phyloP scores from a whole-genome alignment of 2,113 vertebrate genomes.

The Takifugu flavidus region DNA sequence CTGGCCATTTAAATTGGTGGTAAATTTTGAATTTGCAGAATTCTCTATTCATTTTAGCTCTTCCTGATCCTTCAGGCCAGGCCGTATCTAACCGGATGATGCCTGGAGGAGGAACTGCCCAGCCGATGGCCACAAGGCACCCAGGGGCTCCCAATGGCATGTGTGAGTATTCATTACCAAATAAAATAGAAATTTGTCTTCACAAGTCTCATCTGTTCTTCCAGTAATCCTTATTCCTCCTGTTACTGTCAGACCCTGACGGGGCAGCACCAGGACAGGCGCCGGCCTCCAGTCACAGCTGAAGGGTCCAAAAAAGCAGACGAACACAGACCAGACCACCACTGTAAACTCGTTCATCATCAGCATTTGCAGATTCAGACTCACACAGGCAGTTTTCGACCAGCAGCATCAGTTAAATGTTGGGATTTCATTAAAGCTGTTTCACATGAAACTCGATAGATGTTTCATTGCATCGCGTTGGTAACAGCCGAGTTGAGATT shows the following conservation, averaged over 20 bases:
- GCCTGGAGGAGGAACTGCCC: slow-evolving; percentile 57
- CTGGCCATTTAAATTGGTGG: no score
- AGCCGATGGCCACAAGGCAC: slow-evolving; percentile 76
- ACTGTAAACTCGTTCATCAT: slow-evolving; percentile 4
- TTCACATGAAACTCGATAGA: slow-evolving; percentile 36
- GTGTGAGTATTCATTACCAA: slow-evolving; percentile 79
- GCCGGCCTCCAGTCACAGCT: slow-evolving; percentile 55
- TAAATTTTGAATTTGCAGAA: neutral
- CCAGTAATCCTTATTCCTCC: neutral
- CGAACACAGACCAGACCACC: neutral
- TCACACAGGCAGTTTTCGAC: no score
- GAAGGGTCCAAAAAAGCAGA: slow-evolving; percentile 17
- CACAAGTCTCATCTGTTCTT: neutral
- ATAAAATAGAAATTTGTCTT: neutral
- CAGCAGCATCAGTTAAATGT: neutral
- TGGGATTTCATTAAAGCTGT: slow-evolving; percentile 62
- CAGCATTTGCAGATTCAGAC: no score
- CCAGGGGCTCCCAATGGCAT: slow-evolving; percentile 86
- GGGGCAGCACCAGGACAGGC: slow-evolving; percentile 77
- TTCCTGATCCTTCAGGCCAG: slow-evolving; percentile 56
- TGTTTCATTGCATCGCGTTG: neutral
- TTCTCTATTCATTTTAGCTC: neutral
- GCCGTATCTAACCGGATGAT: slow-evolving; percentile 79
- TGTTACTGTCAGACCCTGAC: slow-evolving; percentile 54
- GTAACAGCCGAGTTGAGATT: neutral